These are phyloP conservation scores for Anguilla rostrata DNA, from an alignment of 2,113 vertebrate species.

Conservation along the genomic window DNA sequence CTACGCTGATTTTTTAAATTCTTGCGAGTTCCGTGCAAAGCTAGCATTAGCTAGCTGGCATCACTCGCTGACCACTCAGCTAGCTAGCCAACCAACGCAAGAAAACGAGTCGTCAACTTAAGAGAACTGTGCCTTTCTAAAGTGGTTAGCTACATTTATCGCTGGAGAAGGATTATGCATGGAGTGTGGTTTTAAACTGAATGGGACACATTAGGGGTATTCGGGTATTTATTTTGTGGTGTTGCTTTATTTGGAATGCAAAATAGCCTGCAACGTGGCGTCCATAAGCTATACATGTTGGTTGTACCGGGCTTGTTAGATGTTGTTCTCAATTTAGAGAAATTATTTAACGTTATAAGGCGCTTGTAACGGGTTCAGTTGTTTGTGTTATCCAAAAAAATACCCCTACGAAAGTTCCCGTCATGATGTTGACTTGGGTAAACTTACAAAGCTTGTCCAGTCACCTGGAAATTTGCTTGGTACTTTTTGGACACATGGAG, in stretches of 20 bases:
- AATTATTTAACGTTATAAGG: not conserved
- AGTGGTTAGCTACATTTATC: not conserved
- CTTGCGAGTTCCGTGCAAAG: not conserved
- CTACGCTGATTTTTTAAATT: not conserved
- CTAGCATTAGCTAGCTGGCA: not conserved
- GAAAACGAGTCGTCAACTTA: not conserved
- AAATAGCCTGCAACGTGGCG: conserved; percentile 6
- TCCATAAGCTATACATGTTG: not conserved
- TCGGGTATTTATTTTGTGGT: not conserved
- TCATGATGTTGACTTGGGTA: not conserved
- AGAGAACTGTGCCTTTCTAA: not conserved
- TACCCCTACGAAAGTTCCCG: not conserved
- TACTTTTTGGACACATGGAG: not conserved
- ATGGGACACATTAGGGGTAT: not conserved
- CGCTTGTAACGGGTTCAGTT: not conserved
- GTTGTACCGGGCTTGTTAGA: not conserved
- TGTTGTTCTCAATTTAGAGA: not conserved
- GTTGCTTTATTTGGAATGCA: not conserved
- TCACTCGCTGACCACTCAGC: not conserved
- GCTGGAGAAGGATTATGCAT: not conserved
- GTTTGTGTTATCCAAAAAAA: not conserved
- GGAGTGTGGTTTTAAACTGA: not conserved
- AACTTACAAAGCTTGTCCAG: not conserved
- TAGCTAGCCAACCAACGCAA: conserved; percentile 3
- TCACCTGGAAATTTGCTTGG: not conserved